Evolutionary conservation across 1,140 invertebrate genomes (phyloP).

Genomic region (Ceratitis capitata): DNA sequence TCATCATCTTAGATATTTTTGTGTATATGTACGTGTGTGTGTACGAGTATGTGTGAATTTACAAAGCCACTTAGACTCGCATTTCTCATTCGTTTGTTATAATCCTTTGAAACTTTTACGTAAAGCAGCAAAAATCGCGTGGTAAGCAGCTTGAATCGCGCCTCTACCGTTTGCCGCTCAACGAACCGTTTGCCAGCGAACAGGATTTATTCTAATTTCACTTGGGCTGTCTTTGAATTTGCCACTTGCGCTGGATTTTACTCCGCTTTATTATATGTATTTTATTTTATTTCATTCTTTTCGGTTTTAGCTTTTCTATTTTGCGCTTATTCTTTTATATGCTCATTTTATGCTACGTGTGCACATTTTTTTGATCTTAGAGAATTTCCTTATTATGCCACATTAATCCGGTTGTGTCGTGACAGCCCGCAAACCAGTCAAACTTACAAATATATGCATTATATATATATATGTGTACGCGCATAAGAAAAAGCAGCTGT

Average conservation of each 20-base stretch:
- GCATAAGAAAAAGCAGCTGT: not conserved
- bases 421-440: not conserved
- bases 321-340: not conserved
- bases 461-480: not conserved
- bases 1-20: not conserved
- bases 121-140: not conserved
- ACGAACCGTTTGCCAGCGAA: not conserved
- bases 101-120: conserved; percentile 29
- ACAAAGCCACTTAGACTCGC: too few species aligned
- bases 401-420: not conserved
- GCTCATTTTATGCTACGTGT: not conserved
- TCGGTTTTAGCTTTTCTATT: not conserved
- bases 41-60: too few species aligned
- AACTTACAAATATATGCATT: not conserved
- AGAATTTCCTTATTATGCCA: not conserved
- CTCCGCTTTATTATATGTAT: too few species aligned
- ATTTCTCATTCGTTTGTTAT: not conserved
- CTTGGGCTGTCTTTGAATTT: not conserved
- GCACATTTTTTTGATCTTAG: conserved; percentile 13
- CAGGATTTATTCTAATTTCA: conserved; percentile 7
- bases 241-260: too few species aligned
- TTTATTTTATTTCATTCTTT: not conserved
- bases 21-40: too few species aligned
- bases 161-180: not conserved
- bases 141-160: not conserved